A percentile compares a stretch with the other conserved stretches of the same genome.
Conservation (phyloP, 1,140 invertebrate genomes). For the Ooceraea biroi region DNA sequence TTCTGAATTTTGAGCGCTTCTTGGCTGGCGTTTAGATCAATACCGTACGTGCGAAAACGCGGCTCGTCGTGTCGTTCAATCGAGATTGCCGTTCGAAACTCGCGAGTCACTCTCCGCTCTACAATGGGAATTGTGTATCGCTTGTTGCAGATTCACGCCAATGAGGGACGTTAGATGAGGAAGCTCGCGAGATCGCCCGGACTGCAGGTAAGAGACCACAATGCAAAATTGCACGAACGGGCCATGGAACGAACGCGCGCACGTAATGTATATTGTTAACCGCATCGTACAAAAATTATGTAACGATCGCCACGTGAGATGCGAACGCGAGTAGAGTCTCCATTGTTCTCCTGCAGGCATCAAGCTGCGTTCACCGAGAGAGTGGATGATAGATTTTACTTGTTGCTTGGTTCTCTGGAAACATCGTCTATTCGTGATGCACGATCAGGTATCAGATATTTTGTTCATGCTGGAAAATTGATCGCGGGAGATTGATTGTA, state of each 20-base stretch:
- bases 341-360: too few species aligned
- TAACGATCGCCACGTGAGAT: background rate
- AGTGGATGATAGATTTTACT: too few species aligned
- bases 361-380: too few species aligned
- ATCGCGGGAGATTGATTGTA: background rate
- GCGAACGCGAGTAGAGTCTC: too few species aligned
- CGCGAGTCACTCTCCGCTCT: background rate
- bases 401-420: too few species aligned
- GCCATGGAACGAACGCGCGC: background rate
- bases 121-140: slow-evolving; percentile 42
- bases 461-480: too few species aligned
- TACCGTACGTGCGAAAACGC: slow-evolving; percentile 5
- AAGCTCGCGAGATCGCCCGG: slow-evolving; percentile 68
- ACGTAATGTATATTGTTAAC: background rate
- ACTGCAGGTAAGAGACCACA: slow-evolving; percentile 47
- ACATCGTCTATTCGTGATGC: too few species aligned
- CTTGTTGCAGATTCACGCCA: slow-evolving; percentile 73
- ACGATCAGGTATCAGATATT: too few species aligned
- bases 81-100: slow-evolving; percentile 2
- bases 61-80: background rate
- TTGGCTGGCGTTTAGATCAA: background rate
- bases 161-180: slow-evolving; percentile 81
- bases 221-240: slow-evolving; percentile 18
- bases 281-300: background rate
- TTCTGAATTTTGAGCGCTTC: slow-evolving; percentile 24